phyloP scores from a whole-genome alignment of 1,140 invertebrate genomes.

The Danaus plexippus region DNA sequence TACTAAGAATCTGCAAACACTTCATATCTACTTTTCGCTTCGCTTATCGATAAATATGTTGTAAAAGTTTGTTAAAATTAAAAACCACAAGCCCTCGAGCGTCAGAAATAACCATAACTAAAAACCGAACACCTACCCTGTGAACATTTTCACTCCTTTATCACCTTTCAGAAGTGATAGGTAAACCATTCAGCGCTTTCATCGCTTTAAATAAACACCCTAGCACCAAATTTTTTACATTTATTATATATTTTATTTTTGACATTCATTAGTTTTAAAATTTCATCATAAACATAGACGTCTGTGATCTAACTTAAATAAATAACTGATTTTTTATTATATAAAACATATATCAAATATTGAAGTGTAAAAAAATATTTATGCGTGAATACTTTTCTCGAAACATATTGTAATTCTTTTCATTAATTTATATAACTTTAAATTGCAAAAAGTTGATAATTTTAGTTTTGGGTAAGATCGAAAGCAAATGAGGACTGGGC shows the following conservation, averaged over 20 bases:
- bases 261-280: too few relatives aligned
- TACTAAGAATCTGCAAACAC: conserved; percentile 7
- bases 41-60: conserved; percentile 11
- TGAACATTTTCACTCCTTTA: conserved; percentile 57
- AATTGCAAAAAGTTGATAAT: too few relatives aligned
- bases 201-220: too few relatives aligned
- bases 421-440: not conserved
- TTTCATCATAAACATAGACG: too few relatives aligned
- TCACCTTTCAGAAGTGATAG: conserved; percentile 29
- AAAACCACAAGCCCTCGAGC: conserved; percentile 22
- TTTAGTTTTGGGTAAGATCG: too few relatives aligned
- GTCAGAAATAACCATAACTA: conserved; percentile 39
- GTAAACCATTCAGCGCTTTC: conserved; percentile 5
- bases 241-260: too few relatives aligned
- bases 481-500: too few relatives aligned
- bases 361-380: conserved; percentile 1
- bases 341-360: not conserved
- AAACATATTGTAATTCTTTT: too few relatives aligned
- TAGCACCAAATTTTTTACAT: too few relatives aligned
- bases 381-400: too few relatives aligned
- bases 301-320: too few relatives aligned
- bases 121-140: conserved; percentile 50
- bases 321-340: not conserved
- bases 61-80: conserved; percentile 18
- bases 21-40: conserved; percentile 11